phyloP scores from a whole-genome alignment of 2,113 vertebrate genomes.

The Hemicordylus capensis region DNA sequence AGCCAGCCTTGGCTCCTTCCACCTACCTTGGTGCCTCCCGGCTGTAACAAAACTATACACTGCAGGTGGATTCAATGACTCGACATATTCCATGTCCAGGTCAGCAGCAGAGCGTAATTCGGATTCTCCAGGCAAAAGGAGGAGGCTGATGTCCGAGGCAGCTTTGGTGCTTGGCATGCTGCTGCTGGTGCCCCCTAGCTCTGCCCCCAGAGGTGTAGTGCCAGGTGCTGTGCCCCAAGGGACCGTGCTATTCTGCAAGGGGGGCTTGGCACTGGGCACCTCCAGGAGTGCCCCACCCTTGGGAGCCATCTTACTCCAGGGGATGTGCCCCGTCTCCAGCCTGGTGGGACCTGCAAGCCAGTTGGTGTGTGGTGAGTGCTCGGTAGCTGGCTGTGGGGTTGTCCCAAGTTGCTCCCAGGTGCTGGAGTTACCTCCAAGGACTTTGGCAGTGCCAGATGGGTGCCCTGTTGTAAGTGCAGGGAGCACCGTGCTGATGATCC shows the following conservation, averaged over 20 bases:
- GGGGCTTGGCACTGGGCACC: background rate
- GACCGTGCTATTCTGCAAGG: background rate
- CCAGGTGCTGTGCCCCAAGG: background rate
- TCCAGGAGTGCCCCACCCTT: background rate
- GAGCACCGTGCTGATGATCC: background rate
- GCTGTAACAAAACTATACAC: conserved; percentile 48
- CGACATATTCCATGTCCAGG: conserved; percentile 32
- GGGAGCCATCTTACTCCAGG: background rate
- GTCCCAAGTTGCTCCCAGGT: background rate
- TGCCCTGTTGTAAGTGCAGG: background rate
- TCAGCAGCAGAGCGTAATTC: conserved; percentile 23
- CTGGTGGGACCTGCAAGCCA: background rate
- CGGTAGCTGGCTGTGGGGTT: background rate
- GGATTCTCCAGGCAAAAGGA: conserved; percentile 45
- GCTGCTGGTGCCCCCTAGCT: background rate
- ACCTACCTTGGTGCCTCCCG: conserved; percentile 36
- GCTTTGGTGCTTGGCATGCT: background rate
- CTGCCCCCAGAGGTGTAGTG: background rate
- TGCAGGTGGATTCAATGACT: conserved; percentile 52
- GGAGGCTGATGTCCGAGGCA: conserved; percentile 22
- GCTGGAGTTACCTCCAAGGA: background rate
- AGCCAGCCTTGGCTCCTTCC: background rate
- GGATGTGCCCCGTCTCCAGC: background rate
- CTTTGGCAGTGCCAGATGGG: background rate
- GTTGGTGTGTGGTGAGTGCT: background rate